These are phyloP conservation scores for Lycopodina hypogea DNA, from an alignment of 37 sponge, comb jelly and placozoan genomes.

Conservation along the genomic window DNA sequence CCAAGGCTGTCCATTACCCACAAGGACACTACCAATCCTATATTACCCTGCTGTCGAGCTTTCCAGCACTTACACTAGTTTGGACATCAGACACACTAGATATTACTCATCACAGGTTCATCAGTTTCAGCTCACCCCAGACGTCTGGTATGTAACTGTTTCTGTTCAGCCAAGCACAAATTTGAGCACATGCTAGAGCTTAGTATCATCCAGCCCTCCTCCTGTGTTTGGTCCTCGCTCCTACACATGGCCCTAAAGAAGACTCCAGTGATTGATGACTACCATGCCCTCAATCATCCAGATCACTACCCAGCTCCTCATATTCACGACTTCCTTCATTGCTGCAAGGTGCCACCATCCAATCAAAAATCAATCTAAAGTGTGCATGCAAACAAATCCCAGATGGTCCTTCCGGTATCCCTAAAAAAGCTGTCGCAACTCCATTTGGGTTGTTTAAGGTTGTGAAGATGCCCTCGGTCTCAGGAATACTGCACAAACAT, in stretches of 20 bases:
- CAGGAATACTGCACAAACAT: too few species aligned
- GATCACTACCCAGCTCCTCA: slow-evolving; percentile 67
- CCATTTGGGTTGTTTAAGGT: too few species aligned
- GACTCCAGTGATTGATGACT: slow-evolving; percentile 19
- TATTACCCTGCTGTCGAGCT: slow-evolving; percentile 30
- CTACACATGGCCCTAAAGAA: too few species aligned
- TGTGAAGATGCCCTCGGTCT: too few species aligned
- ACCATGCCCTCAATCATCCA: slow-evolving; percentile 8
- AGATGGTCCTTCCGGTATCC: slow-evolving; percentile 37
- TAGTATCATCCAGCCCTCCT: too few species aligned
- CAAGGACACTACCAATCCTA: slow-evolving; percentile 33
- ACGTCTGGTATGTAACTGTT: slow-evolving; percentile 52
- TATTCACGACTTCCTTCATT: slow-evolving; percentile 52
- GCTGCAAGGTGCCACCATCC: slow-evolving; percentile 37
- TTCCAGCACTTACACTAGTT: too few species aligned
- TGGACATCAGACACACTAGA: slow-evolving; percentile 21
- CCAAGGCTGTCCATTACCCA: slow-evolving; percentile 31
- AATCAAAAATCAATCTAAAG: too few species aligned
- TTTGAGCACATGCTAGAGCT: slow-evolving; percentile 61
- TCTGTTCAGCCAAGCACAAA: slow-evolving; percentile 48
- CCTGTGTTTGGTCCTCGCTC: neutral
- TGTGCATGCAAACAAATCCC: slow-evolving; percentile 52
- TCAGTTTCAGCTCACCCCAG: slow-evolving; percentile 62
- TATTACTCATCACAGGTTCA: slow-evolving; percentile 59
- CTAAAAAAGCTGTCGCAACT: slow-evolving; percentile 44